Conservation (phyloP, 2,797 vertebrate genomes). For the Enteromius anoplus region DNA sequence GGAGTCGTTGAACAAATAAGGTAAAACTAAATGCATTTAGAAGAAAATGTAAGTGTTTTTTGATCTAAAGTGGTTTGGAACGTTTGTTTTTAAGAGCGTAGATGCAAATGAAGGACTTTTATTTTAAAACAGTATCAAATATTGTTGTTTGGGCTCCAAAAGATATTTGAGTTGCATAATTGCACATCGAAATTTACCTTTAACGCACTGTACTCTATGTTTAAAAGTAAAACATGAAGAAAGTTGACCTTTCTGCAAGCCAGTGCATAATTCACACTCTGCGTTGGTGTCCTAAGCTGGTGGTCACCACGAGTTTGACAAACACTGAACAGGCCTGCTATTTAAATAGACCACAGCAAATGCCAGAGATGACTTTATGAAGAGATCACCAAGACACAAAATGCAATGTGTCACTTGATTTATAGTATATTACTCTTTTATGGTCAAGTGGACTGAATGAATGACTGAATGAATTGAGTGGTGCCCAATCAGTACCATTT, state of each 20-base stretch:
- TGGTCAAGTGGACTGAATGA: conserved; percentile 26
- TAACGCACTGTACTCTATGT: background rate
- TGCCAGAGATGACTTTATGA: conserved; percentile 9
- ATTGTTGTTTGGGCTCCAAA: background rate
- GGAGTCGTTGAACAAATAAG: no score
- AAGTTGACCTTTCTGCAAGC: background rate
- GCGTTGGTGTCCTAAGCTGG: background rate
- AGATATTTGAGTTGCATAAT: background rate
- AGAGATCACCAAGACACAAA: conserved; percentile 6
- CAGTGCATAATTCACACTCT: background rate
- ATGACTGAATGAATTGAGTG: background rate
- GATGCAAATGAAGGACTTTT: background rate
- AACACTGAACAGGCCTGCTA: conserved; percentile 5
- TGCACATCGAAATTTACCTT: background rate
- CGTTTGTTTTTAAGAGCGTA: background rate
- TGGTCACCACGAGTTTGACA: conserved; percentile 7
- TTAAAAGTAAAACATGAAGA: background rate
- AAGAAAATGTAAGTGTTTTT: no score
- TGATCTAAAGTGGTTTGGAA: background rate
- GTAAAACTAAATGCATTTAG: no score
- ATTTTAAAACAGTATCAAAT: background rate
- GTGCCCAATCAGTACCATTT: conserved; percentile 30
- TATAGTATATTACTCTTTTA: conserved; percentile 5
- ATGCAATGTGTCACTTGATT: background rate
- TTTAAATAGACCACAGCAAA: conserved; percentile 10